These are phyloP conservation scores for Caerostris darwini DNA, from an alignment of 1,140 invertebrate genomes.

Conservation along the genomic window DNA sequence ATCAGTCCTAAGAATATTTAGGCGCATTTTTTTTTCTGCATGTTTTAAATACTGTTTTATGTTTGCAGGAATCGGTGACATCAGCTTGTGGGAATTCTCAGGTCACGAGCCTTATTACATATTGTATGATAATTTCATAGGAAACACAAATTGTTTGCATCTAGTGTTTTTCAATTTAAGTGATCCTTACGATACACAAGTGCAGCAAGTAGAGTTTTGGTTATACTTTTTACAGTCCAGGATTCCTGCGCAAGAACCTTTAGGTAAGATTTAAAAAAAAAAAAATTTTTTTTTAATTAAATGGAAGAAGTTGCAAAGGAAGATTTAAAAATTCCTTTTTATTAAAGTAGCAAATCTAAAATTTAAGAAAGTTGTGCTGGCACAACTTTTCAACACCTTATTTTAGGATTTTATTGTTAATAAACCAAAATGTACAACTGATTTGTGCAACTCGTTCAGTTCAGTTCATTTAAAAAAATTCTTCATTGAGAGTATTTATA, in stretches of 20 bases:
- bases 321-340: too few species aligned
- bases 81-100: constrained; percentile 91
- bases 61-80: constrained; percentile 85
- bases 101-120: constrained; percentile 90
- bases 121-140: constrained; percentile 90
- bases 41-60: not conserved
- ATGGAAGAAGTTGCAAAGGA: not conserved
- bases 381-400: too few species aligned
- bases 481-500: too few species aligned
- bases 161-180: constrained; percentile 89
- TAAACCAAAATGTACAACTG: too few species aligned
- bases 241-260: constrained; percentile 86
- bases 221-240: constrained; percentile 89
- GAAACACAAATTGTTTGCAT: constrained; percentile 87
- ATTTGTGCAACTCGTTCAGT: too few species aligned
- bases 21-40: constrained; percentile 46
- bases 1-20: not conserved
- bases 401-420: too few species aligned
- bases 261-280: constrained; percentile 84
- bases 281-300: too few species aligned
- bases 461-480: too few species aligned
- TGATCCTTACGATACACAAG: constrained; percentile 88
- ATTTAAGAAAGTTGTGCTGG: too few species aligned
- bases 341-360: too few species aligned
- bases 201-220: constrained; percentile 91